Base-by-base conservation (phyloP, 2,113 vertebrate species). In the Diglossa brunneiventris region DNA sequence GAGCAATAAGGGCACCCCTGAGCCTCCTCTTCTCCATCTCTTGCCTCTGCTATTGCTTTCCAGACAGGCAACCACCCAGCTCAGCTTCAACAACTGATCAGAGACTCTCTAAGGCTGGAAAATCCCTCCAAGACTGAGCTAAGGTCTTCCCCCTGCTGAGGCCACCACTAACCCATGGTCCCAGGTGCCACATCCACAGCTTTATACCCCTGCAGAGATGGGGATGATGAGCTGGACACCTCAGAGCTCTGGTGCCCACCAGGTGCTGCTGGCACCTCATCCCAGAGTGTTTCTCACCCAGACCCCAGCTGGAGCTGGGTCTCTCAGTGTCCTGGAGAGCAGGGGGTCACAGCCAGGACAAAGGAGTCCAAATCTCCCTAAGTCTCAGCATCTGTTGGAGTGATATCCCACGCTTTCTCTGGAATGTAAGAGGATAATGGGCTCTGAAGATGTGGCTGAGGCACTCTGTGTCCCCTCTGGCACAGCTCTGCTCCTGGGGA, bases 331-430 rank as follows among this genome's bases (percentile, higher is more conserved):
- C 49, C 4, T 5, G 63, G 23, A 27, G 41, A 33, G 17, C 16
- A 7, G 16, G 15, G 11, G 5, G 18, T n/a, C 8, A 2, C 8
- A 6, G 10, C 10, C 14, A 0, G 20, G 4, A 15, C 27, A 27
- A 17, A 11, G 1, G 11, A 6, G 6, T 2, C 7, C 0, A 27
- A 56, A 10, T 8, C 21, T 42, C 41, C 0, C 0, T 1, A 5
- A 37, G 10, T 3, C 28, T 15, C 64, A 44, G 37, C 27, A 23
- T 2, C 6, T 26, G 12, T 3, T 23, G 15, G 5, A 9, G 19
- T 0, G 2, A 10, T 41, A 15, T 80, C 39, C 21, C 58, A 19
- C 0, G 0, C 13, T 24, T 59, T 4, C 15, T 44, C 24, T 33
- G 46, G 24, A 15, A 19, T 41, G 16, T 21, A 12, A 2, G 11